Evolutionary conservation across 2,797 vertebrate genomes (phyloP), one percentile per base, ranked within the genome.

Genomic region (Caiman crocodilus): DNA sequence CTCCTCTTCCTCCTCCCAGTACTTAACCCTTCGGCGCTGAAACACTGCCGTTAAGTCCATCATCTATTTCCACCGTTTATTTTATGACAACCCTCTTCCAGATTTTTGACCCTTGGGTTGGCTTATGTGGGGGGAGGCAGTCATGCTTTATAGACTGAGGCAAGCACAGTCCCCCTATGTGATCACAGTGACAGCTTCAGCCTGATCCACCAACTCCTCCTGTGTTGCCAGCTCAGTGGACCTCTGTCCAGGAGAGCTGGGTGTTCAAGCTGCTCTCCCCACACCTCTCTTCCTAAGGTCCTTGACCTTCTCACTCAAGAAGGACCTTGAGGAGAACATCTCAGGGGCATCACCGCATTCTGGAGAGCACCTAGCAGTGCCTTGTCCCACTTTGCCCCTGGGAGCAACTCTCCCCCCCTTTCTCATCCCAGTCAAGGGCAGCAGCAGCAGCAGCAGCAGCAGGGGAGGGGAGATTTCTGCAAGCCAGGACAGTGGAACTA

Each of bases 401-500:
- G 13, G 59, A 4, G n/a, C 9, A 14, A 4, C 69, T 76, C 42
- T 2, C 59, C 16, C 6, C 5, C 1, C 30, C 30, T 65, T 14
- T 21, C 55, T 4, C 75, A 13, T 4, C 1, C 5, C 6, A 35
- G 4, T 25, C 28, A 42, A 8, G 74, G 28, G 2, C 14, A 21
- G 4, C 1, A 11, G 73, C 7, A 18, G 35, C 3, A 2, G 67
- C 35, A 11, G 73, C 7, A 18, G 35, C 3, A 2, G 67, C 35
- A 55, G 5, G 14, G 9, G 6, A 21, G 65, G 42, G 3, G 77
- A 5, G 35, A 15, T 63, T 82, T 84, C 83, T 60, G 30, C 73
- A 13, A 82, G 94, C 76, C 8, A 64, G 85, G 83, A 91, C 55
- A 94, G 86, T n/a, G 88, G 71, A 93, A 95, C 23, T 69, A 71